These are phyloP conservation scores for Megaustenia siamemsis DNA, from an alignment of 2,888 invertebrate species.

Conservation along the genomic window DNA sequence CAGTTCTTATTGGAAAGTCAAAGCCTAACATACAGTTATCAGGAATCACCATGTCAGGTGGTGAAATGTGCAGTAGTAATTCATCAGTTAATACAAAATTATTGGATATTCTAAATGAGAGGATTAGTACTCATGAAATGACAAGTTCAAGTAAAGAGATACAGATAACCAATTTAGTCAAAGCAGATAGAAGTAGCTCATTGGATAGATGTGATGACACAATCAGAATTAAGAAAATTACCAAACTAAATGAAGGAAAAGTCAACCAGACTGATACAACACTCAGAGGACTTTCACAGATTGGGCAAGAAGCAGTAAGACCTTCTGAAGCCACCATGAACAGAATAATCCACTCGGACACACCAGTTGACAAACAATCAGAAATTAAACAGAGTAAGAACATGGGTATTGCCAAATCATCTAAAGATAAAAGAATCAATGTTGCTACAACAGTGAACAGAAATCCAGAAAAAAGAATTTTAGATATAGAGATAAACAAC, in stretches of 20 bases:
- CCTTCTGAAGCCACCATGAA: no score
- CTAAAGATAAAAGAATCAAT: neutral
- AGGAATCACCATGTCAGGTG: no score
- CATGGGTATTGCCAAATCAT: neutral
- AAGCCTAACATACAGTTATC: no score
- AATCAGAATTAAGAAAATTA: neutral
- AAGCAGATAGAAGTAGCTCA: neutral
- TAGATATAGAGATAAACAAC: neutral
- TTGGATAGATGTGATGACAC: neutral
- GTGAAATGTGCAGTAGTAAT: no score
- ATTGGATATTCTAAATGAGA: no score
- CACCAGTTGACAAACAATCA: no score
- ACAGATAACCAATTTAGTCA: neutral
- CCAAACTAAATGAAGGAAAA: neutral
- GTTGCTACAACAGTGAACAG: neutral
- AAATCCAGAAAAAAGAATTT: neutral
- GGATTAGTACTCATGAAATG: no score
- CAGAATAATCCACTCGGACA: no score
- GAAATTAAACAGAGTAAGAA: no score
- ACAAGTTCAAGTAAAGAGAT: neutral
- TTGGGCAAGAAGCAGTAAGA: no score
- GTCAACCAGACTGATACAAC: neutral
- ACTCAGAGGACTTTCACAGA: no score
- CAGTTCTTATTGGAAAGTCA: no score
- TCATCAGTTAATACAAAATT: neutral